Percentiles rank a stretch among this genome's conserved stretches.
Evolutionary conservation across 2,797 vertebrate species (phyloP).

Genomic region (Ceryle rudis): DNA sequence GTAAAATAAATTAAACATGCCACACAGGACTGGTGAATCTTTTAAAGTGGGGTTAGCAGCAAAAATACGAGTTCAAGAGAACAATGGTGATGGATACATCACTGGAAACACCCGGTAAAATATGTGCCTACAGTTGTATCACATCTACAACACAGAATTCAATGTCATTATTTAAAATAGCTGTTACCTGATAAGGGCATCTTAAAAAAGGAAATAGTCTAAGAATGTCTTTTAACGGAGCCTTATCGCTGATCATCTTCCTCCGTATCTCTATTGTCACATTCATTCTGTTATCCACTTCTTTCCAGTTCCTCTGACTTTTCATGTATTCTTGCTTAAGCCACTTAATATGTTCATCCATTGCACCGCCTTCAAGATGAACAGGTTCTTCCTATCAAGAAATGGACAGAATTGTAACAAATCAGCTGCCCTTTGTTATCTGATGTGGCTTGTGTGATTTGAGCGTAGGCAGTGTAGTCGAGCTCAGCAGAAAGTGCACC

Average conservation of each 20-base stretch:
- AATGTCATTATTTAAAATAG: neutral
- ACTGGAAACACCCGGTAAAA: neutral
- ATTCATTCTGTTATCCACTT: constrained; percentile 74
- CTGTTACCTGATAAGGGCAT: constrained; percentile 74
- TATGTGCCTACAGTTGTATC: neutral
- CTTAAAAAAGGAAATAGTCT: constrained; percentile 76
- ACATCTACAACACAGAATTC: neutral
- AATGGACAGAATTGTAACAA: neutral
- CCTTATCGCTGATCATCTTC: constrained; percentile 60
- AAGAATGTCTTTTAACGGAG: constrained; percentile 73
- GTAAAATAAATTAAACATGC: neutral
- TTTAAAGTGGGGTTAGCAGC: neutral
- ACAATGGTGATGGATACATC: neutral
- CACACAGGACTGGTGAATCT: neutral
- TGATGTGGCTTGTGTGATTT: neutral
- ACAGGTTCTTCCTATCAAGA: constrained; percentile 56
- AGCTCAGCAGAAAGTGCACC: neutral
- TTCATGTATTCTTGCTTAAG: constrained; percentile 73
- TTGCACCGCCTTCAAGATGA: constrained; percentile 13
- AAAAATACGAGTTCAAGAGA: neutral
- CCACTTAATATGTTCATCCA: constrained; percentile 67
- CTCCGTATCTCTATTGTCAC: constrained; percentile 71
- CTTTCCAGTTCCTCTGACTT: constrained; percentile 74
- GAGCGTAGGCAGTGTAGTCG: accelerated
- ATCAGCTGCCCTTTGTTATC: neutral